phyloP scores from a whole-genome alignment of 2,888 invertebrate genomes.

The Meghimatium bilineatum region DNA sequence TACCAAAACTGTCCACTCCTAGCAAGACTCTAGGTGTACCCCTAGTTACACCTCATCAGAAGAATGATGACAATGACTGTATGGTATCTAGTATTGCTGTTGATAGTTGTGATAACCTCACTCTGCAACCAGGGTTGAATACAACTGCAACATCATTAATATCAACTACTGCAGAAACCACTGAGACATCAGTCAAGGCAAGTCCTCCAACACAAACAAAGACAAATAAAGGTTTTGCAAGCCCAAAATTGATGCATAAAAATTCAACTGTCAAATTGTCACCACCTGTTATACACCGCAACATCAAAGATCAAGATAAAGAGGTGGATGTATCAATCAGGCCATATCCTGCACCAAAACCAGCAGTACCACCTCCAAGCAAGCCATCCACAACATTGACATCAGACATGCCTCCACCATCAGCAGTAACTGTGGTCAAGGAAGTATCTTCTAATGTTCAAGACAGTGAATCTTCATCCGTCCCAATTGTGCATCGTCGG shows the following conservation, averaged over 20 bases:
- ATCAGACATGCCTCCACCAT: background rate
- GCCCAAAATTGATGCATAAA: conserved; percentile 54
- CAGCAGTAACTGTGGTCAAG: background rate
- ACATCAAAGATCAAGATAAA: conserved; percentile 20
- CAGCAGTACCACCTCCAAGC: background rate
- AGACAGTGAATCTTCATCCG: conserved; percentile 33
- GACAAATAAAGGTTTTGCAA: conserved; percentile 50
- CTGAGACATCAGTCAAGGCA: conserved; percentile 15
- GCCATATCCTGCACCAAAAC: conserved; percentile 42
- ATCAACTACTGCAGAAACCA: background rate
- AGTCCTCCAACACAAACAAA: conserved; percentile 50
- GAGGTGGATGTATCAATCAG: background rate
- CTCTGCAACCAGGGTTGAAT: background rate
- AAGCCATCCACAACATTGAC: conserved; percentile 5
- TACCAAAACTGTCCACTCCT: conserved; percentile 48
- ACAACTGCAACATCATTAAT: background rate
- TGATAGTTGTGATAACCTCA: background rate
- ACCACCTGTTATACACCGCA: conserved; percentile 44
- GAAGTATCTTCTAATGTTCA: background rate
- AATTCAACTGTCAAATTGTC: conserved; percentile 49
- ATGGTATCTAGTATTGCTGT: background rate
- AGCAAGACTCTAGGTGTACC: conserved; percentile 51
- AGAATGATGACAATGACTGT: background rate
- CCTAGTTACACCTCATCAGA: conserved; percentile 20
- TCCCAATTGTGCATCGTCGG: conserved; percentile 60